phyloP scores from a whole-genome alignment of 1,140 invertebrate species.

The Danaus melanippus region DNA sequence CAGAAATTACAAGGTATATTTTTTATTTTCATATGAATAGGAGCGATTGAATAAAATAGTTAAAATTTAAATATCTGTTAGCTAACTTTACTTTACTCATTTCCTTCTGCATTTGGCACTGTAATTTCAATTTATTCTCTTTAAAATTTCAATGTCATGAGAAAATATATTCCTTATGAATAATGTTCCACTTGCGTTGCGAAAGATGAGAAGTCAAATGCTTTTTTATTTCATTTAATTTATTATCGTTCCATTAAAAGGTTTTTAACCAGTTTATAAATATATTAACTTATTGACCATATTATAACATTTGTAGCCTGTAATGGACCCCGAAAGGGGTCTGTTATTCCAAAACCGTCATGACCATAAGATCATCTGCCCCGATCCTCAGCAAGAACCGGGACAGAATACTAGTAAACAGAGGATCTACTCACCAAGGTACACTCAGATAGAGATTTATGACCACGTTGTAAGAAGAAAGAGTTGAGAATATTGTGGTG shows the following conservation, averaged over 20 bases:
- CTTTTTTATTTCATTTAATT: slow-evolving; percentile 11
- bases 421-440: slow-evolving; percentile 68
- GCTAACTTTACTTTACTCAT: not conserved
- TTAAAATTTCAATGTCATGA: not conserved
- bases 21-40: not conserved
- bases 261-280: not conserved
- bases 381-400: slow-evolving; percentile 69
- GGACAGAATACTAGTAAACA: slow-evolving; percentile 71
- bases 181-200: slow-evolving; percentile 4
- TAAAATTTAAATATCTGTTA: not conserved
- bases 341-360: slow-evolving; percentile 78
- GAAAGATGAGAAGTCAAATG: slow-evolving; percentile 5
- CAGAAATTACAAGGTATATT: slow-evolving; percentile 74
- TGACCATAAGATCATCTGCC: slow-evolving; percentile 74
- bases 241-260: not conserved
- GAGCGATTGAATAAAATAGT: slow-evolving; percentile 1
- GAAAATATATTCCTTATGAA: slow-evolving; percentile 5
- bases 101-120: not conserved
- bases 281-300: slow-evolving; percentile 4
- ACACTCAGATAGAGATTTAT: slow-evolving; percentile 75
- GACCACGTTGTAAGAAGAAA: slow-evolving; percentile 75
- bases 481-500: slow-evolving; percentile 33
- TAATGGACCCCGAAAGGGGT: slow-evolving; percentile 76
- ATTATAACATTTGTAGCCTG: slow-evolving; percentile 54
- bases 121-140: too few relatives aligned